Evolutionary conservation across 2,797 vertebrate genomes (phyloP).

Genomic region (Glyptemys insculpta): DNA sequence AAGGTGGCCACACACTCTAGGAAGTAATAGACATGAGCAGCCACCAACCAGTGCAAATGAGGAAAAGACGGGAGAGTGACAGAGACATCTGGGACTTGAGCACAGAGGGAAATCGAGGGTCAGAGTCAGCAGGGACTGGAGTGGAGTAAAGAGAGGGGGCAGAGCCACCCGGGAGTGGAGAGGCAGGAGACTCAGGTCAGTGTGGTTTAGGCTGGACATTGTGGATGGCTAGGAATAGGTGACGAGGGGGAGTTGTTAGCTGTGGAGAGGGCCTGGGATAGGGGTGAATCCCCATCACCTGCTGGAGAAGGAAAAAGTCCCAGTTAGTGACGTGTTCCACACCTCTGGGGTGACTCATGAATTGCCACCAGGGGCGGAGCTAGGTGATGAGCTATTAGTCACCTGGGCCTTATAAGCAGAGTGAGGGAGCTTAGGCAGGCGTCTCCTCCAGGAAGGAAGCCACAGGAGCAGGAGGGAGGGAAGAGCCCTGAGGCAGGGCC

Average conservation of each 20-base stretch:
- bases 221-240: not conserved
- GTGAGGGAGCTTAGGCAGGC: not conserved
- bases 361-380: not conserved
- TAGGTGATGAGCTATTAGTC: no score
- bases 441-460: no score
- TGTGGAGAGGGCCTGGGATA: no score
- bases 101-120: not conserved
- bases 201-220: not conserved
- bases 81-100: not conserved
- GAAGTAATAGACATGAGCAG: not conserved
- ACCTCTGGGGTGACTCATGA: not conserved
- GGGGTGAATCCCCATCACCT: no score
- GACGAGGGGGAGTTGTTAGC: no score
- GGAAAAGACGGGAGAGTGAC: not conserved
- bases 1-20: not conserved
- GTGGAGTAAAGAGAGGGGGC: not conserved
- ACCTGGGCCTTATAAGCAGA: not conserved
- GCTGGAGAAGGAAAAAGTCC: not conserved
- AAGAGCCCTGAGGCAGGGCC: not conserved
- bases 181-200: not conserved
- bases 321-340: not conserved
- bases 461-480: not conserved
- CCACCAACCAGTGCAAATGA: not conserved
- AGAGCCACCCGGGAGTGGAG: not conserved
- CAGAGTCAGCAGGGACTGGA: not conserved